A percentile compares a stretch with the other conserved stretches of the same genome.
phyloP scores from a whole-genome alignment of 2,113 vertebrate species.

The Apus apus region DNA sequence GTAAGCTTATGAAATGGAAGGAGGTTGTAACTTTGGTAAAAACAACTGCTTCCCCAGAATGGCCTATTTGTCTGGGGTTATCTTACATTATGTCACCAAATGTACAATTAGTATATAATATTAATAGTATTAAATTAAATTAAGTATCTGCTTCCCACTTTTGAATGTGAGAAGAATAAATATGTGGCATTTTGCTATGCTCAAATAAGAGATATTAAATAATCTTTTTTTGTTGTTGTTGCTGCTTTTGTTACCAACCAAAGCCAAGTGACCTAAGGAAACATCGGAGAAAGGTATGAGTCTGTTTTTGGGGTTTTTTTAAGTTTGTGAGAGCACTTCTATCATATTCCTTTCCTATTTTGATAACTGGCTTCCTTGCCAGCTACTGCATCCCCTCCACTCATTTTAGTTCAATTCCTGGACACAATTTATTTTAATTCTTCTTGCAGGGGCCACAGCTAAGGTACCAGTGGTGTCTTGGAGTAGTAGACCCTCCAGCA shows the following conservation, averaged over 20 bases:
- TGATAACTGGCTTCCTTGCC: background rate
- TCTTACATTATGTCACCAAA: background rate
- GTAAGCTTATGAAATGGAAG: background rate
- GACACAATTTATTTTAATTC: background rate
- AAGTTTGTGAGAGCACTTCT: background rate
- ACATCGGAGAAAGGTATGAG: slow-evolving; percentile 95
- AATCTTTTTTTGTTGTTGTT: slow-evolving; percentile 34
- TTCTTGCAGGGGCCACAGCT: background rate
- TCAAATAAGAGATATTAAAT: slow-evolving; percentile 44
- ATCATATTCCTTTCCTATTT: background rate
- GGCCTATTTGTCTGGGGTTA: background rate
- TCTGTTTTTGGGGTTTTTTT: background rate
- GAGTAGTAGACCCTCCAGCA: background rate
- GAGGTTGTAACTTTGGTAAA: background rate
- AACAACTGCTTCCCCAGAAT: background rate
- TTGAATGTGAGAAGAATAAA: background rate
- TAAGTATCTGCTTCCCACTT: background rate
- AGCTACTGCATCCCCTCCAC: background rate
- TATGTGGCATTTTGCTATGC: background rate
- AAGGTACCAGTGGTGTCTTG: background rate
- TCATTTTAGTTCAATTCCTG: background rate
- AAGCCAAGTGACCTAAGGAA: slow-evolving; percentile 98
- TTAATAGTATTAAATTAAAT: background rate
- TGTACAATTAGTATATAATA: background rate
- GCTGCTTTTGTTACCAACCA: slow-evolving; percentile 36